These are phyloP conservation scores for Limnephilus marmoratus DNA, from an alignment of 2,888 invertebrate genomes.

Conservation along the genomic window DNA sequence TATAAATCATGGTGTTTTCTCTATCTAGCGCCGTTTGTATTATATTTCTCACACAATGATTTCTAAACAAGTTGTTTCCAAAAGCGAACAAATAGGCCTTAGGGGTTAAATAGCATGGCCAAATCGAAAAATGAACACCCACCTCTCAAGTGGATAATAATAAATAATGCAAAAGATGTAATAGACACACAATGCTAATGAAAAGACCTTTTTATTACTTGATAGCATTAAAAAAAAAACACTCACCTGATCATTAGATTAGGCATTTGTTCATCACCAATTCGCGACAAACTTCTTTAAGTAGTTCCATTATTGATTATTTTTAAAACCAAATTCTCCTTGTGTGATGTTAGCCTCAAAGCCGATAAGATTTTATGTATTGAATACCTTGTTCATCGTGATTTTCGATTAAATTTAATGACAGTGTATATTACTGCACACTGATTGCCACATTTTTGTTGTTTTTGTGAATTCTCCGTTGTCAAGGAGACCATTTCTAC, in stretches of 20 bases:
- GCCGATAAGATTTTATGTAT: not conserved
- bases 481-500: not conserved
- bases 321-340: not conserved
- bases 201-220: not conserved
- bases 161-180: not conserved
- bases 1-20: too few relatives aligned
- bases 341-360: not conserved
- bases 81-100: too few relatives aligned
- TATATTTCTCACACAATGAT: too few relatives aligned
- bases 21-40: too few relatives aligned
- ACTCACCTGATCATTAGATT: not conserved
- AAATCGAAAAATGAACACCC: too few relatives aligned
- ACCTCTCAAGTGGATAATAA: too few relatives aligned
- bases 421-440: not conserved
- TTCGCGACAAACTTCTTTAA: not conserved
- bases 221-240: not conserved
- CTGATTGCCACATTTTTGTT: slow-evolving; percentile 7
- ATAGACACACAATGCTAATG: not conserved
- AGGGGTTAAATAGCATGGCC: too few relatives aligned
- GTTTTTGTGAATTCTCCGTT: slow-evolving; percentile 8
- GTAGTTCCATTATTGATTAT: not conserved
- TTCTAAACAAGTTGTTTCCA: too few relatives aligned
- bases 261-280: not conserved
- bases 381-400: not conserved
- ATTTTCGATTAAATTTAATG: not conserved